Conservation (phyloP, 2,888 invertebrate species). For the Elgonia sp. region DNA sequence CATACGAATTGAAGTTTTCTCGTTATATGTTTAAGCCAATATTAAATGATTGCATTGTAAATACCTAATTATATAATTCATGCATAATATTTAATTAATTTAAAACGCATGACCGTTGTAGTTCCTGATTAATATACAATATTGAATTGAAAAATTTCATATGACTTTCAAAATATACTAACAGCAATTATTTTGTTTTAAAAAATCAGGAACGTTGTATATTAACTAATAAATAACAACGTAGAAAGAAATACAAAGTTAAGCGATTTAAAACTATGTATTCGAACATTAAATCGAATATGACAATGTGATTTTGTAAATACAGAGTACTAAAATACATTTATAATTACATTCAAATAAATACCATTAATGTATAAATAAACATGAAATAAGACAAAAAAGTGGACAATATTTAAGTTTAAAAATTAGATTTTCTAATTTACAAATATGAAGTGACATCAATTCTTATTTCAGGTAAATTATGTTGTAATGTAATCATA, state of each 20-base stretch:
- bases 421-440: too few relatives aligned
- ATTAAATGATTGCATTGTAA: too few relatives aligned
- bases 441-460: too few relatives aligned
- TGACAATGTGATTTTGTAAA: not conserved
- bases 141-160: not conserved
- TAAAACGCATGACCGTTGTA: too few relatives aligned
- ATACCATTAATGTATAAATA: not conserved
- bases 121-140: too few relatives aligned
- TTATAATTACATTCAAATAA: slow-evolving; percentile 4
- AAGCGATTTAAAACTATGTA: not conserved
- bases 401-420: too few relatives aligned
- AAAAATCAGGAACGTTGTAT: not conserved
- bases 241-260: not conserved
- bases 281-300: not conserved
- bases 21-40: too few relatives aligned
- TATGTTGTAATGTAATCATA: too few relatives aligned
- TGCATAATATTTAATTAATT: too few relatives aligned
- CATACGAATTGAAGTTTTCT: too few relatives aligned
- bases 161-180: not conserved
- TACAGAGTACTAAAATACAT: not conserved
- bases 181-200: slow-evolving; percentile 1
- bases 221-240: not conserved
- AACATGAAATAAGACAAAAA: not conserved
- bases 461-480: too few relatives aligned
- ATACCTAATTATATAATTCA: too few relatives aligned